Base-by-base conservation (phyloP, 2,888 invertebrate species). In the Drosophila rubida region DNA sequence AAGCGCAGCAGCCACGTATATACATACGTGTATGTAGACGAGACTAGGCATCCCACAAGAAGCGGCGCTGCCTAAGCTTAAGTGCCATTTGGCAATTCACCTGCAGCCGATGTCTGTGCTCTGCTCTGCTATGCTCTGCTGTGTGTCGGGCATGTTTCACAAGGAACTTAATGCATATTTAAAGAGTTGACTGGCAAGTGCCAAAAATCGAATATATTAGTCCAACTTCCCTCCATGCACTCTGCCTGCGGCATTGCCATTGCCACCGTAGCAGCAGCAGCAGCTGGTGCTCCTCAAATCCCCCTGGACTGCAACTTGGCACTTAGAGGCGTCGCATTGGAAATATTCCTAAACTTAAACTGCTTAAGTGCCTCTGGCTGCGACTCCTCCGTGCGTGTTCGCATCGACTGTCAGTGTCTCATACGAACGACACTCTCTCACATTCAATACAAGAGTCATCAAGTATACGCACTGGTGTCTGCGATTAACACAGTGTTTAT, bases 121-220 rank as follows among this genome's bases (percentile, higher is more conserved):
- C n/a, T 30, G 11, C 39, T 53, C 19, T 5, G 16, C 25, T 50
- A 30, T 54, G 46, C 70, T 39, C n/a, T n/a, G n/a, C 19, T 71
- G 27, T 59, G 19, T 58, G 42, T 14, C 19, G 30, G 63, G 46
- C 69, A 69, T 84, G 83, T 69, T 69, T 69, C 72, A 78, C 73
- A 81, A 75, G 87, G 70, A 77, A 67, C 81, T 87, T 83, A 83
- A 83, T 87, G 81, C 87, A 83, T 83, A 87, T 87, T 83, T 83
- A 84, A 83, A 87, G 85, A 87, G 82, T 70, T 87, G 70, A 59
- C 71, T 75, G 87, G 85, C 69, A 86, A 84, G 87, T 87, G 82
- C 85, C 81, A 83, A 87, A 83, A 84, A 86, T 82, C 81, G 86
- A 82, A 86, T 86, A 80, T 75, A 77, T 83, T 83, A 69, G 68